Conservation (phyloP, 2,888 invertebrate genomes). For the Euzetes globulus region DNA sequence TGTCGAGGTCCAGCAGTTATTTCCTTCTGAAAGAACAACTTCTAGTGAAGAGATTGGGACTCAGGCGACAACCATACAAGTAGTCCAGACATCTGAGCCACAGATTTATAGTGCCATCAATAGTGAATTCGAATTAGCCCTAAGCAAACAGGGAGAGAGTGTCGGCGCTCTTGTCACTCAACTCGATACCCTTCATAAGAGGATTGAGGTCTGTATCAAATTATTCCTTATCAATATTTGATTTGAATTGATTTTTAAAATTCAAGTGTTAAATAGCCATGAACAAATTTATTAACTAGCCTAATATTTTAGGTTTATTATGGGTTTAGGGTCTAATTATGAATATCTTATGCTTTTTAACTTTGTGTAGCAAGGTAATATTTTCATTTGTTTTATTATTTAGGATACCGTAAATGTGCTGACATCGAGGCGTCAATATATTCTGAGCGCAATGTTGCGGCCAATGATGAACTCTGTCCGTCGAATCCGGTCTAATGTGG, state of each 20-base stretch:
- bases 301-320: no score
- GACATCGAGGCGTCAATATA: slow-evolving; percentile 31
- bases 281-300: no score
- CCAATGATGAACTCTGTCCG: slow-evolving; percentile 36
- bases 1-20: slow-evolving; percentile 23
- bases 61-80: background rate
- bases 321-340: no score
- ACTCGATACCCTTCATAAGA: slow-evolving; percentile 28
- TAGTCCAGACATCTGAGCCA: background rate
- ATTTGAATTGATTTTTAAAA: no score
- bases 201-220: slow-evolving; percentile 14
- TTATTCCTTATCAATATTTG: no score
- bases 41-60: background rate
- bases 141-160: slow-evolving; percentile 9
- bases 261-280: no score
- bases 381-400: background rate
- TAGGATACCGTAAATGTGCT: slow-evolving; percentile 33
- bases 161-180: slow-evolving; percentile 27
- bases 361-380: background rate
- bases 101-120: slow-evolving; percentile 31
- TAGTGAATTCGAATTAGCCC: slow-evolving; percentile 29
- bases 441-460: slow-evolving; percentile 35
- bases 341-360: no score
- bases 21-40: background rate
- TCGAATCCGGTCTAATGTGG: slow-evolving; percentile 34